phyloP scores from a whole-genome alignment of 2,113 vertebrate species.

The Vireo altiloquus region DNA sequence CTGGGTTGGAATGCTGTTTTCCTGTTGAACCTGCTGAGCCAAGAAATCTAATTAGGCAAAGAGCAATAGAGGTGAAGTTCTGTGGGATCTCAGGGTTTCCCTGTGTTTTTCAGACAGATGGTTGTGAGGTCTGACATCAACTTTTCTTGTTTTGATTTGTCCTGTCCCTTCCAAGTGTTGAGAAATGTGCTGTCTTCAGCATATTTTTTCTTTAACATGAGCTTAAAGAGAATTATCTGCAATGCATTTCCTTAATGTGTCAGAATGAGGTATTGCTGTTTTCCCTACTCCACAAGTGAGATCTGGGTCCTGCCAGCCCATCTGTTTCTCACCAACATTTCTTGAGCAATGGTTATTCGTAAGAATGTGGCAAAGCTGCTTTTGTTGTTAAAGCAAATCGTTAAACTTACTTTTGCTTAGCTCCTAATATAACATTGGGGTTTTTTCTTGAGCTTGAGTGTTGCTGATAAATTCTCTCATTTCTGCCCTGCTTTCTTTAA shows the following conservation, averaged over 20 bases:
- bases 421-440: neutral
- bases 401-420: neutral
- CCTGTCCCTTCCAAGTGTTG: neutral
- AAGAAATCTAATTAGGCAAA: neutral
- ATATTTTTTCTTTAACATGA: neutral
- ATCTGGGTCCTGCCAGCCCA: neutral
- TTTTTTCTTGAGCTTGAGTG: neutral
- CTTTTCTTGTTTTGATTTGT: neutral
- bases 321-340: neutral
- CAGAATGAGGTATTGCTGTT: neutral
- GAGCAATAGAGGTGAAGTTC: neutral
- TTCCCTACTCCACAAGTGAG: neutral
- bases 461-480: neutral
- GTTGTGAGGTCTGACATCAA: neutral
- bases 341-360: neutral
- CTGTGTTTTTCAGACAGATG: neutral
- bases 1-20: neutral
- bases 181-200: constrained; percentile 2
- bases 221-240: neutral
- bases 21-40: neutral
- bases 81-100: neutral
- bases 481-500: accelerated
- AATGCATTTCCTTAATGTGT: neutral
- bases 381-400: accelerated
- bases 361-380: neutral